phyloP scores from a whole-genome alignment of 2,797 vertebrate species.

The Acipenser oxyrinchus region DNA sequence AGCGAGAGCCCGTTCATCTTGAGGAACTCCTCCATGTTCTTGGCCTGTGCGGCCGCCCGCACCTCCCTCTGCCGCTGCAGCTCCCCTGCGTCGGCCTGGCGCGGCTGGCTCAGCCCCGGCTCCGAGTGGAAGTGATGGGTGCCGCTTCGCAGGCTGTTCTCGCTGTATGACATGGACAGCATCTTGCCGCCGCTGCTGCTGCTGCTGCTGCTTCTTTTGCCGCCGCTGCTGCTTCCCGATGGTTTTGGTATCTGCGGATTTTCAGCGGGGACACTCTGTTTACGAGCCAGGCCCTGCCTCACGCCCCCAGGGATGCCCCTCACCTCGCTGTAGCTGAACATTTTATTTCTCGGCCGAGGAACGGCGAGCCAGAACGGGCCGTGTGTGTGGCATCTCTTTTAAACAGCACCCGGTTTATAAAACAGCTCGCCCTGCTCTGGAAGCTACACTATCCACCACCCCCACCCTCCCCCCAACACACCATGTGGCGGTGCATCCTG shows the following conservation, averaged over 20 bases:
- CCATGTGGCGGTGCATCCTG: conserved; percentile 56
- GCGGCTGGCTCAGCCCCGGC: conserved; percentile 78
- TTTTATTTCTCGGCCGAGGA: conserved; percentile 12
- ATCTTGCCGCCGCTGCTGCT: conserved; percentile 66
- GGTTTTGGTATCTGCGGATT: conserved; percentile 62
- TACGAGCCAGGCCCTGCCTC: conserved; percentile 28
- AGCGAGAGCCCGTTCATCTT: conserved; percentile 88
- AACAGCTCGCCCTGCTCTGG: conserved; percentile 3
- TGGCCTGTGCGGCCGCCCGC: conserved; percentile 77
- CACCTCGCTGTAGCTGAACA: conserved; percentile 32
- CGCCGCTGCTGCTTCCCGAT: conserved; percentile 45
- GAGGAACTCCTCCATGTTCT: conserved; percentile 95
- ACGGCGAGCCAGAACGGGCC: conserved; percentile 27
- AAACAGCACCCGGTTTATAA: conserved; percentile 58
- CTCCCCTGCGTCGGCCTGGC: conserved; percentile 71
- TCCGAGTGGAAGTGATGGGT: conserved; percentile 88
- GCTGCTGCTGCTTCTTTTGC: conserved; percentile 48
- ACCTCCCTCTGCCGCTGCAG: conserved; percentile 84
- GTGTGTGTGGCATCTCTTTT: conserved; percentile 42
- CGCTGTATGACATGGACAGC: conserved; percentile 97
- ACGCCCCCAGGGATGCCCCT: conserved; percentile 33
- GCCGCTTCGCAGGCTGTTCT: conserved; percentile 83
- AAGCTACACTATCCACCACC: conserved; percentile 11
- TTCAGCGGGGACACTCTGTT: conserved; percentile 57
- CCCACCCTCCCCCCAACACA: conserved; percentile 31